phyloP scores from a whole-genome alignment of 2,113 vertebrate species.

The Leucopternis melanops region DNA sequence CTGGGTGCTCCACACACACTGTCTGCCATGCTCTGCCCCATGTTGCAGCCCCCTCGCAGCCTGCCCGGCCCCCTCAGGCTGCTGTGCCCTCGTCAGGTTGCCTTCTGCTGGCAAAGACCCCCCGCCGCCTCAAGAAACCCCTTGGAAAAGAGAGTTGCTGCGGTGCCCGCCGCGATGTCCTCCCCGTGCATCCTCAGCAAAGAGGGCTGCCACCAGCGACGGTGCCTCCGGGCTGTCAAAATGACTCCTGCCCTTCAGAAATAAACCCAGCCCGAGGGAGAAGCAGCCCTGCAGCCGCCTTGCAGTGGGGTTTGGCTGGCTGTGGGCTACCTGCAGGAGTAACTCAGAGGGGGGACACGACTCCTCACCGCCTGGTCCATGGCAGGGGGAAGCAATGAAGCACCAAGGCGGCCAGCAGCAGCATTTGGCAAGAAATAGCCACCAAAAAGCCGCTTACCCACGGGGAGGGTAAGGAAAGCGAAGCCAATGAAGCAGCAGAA shows the following conservation, averaged over 20 bases:
- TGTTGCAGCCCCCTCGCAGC: background rate
- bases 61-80: background rate
- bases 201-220: background rate
- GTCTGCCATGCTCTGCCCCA: background rate
- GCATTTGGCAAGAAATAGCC: background rate
- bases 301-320: fast-evolving
- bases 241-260: background rate
- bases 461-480: fast-evolving
- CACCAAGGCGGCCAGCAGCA: background rate
- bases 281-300: background rate
- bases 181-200: background rate
- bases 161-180: fast-evolving
- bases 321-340: background rate
- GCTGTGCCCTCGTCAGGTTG: fast-evolving
- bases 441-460: background rate
- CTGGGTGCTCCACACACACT: background rate
- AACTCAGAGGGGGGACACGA: background rate
- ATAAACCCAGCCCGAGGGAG: background rate
- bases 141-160: background rate
- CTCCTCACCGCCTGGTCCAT: background rate
- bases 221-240: background rate
- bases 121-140: background rate
- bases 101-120: background rate
- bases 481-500: background rate
- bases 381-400: background rate